These are phyloP conservation scores for Ictalurus furcatus DNA, from an alignment of 2,113 vertebrate genomes.

Conservation along the genomic window DNA sequence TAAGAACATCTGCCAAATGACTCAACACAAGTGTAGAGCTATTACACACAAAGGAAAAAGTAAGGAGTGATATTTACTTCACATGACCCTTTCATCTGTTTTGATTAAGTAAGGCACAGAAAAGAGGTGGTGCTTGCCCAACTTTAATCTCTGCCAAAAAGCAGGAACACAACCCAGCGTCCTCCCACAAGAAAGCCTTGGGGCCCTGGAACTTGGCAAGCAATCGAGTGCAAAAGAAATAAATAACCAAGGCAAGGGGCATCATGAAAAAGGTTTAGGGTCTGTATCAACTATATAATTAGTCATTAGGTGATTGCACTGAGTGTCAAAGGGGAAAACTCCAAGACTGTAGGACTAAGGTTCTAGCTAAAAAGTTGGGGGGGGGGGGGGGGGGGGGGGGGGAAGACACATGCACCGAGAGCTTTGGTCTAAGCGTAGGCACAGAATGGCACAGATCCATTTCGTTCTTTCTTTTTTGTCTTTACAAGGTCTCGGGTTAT, in stretches of 20 bases:
- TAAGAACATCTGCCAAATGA: constrained; percentile 8
- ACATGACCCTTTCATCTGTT: constrained; percentile 68
- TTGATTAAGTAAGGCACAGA: constrained; percentile 61
- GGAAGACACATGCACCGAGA: neutral
- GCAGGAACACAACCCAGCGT: constrained; percentile 74
- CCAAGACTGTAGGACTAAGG: neutral
- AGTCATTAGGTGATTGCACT: constrained; percentile 1
- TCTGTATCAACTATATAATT: neutral
- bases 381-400: neutral
- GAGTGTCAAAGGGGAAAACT: neutral
- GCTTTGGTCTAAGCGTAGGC: neutral
- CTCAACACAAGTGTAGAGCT: neutral
- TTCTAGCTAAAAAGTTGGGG: neutral
- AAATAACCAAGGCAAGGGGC: constrained; percentile 34
- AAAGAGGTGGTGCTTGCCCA: constrained; percentile 73
- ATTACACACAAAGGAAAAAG: neutral
- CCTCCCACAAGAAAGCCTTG: constrained; percentile 77
- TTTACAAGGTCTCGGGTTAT: constrained; percentile 58
- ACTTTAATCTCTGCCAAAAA: constrained; percentile 78
- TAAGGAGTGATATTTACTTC: constrained; percentile 63
- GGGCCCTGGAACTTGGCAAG: constrained; percentile 74
- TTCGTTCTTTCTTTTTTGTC: constrained; percentile 46
- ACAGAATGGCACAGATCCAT: constrained; percentile 20
- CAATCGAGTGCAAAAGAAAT: constrained; percentile 41
- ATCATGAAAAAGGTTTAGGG: neutral